Percentiles rank a stretch among this genome's conserved stretches.
Conservation (phyloP, 2,888 invertebrate genomes). For the Aporophyla nigra region DNA sequence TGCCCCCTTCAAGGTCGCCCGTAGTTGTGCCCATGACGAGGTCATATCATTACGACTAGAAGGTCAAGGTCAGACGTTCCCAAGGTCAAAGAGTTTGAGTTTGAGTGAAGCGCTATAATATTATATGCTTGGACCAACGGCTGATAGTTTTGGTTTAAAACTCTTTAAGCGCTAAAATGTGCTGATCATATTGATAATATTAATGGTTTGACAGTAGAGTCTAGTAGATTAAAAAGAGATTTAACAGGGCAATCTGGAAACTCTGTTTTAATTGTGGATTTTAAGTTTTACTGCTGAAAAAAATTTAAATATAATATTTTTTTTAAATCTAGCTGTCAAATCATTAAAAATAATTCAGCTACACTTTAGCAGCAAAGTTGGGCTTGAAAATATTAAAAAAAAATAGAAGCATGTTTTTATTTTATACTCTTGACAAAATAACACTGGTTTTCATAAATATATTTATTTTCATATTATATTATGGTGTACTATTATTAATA, state of each 20-base stretch:
- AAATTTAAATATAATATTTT: no score
- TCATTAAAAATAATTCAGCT: slow-evolving; percentile 46
- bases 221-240: background rate
- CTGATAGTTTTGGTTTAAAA: slow-evolving; percentile 72
- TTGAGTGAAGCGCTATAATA: slow-evolving; percentile 77
- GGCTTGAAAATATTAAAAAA: slow-evolving; percentile 61
- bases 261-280: background rate
- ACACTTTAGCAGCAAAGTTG: slow-evolving; percentile 57
- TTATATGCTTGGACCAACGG: slow-evolving; percentile 88
- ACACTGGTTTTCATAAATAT: slow-evolving; percentile 65
- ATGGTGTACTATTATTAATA: slow-evolving; percentile 71
- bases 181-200: slow-evolving; percentile 26
- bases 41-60: slow-evolving; percentile 71
- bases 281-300: background rate
- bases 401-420: slow-evolving; percentile 72
- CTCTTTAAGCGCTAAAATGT: slow-evolving; percentile 53
- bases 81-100: slow-evolving; percentile 74
- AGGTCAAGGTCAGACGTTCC: slow-evolving; percentile 74
- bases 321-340: slow-evolving; percentile 56
- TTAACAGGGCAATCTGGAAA: slow-evolving; percentile 33
- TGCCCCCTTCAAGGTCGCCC: slow-evolving; percentile 89
- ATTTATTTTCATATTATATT: slow-evolving; percentile 60
- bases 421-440: slow-evolving; percentile 72
- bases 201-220: slow-evolving; percentile 48
- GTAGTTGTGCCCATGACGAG: slow-evolving; percentile 83